A percentile compares a stretch with the other conserved stretches of the same genome.
phyloP scores from a whole-genome alignment of 1,140 invertebrate genomes.

The Drosophila lini region DNA sequence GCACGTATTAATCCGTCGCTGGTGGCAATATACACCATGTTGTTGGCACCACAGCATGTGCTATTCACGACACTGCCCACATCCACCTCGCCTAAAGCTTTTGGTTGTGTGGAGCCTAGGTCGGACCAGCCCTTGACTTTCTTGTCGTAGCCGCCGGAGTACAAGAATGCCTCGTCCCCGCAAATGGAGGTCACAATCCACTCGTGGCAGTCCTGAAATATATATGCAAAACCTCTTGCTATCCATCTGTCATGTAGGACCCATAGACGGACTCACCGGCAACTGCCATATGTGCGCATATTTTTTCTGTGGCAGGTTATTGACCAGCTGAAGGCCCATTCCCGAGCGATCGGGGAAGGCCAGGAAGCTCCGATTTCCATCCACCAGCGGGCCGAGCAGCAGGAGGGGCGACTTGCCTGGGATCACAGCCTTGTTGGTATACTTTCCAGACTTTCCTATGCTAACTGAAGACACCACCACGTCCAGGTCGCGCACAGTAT shows the following conservation, averaged over 20 bases:
- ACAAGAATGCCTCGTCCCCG: slow-evolving; percentile 62
- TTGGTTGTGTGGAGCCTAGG: slow-evolving; percentile 49
- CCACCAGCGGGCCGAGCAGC: slow-evolving; percentile 63
- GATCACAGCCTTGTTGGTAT: slow-evolving; percentile 74
- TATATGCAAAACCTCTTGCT: neutral
- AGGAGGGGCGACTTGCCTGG: slow-evolving; percentile 74
- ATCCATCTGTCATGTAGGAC: neutral
- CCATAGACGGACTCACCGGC: slow-evolving; percentile 44
- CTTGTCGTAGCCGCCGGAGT: slow-evolving; percentile 79
- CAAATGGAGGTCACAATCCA: slow-evolving; percentile 79
- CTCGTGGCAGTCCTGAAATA: slow-evolving; percentile 71
- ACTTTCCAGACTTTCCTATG: slow-evolving; percentile 74
- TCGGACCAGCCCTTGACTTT: slow-evolving; percentile 79
- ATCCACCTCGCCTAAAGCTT: slow-evolving; percentile 64
- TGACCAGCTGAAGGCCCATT: slow-evolving; percentile 70
- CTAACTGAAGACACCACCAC: slow-evolving; percentile 69
- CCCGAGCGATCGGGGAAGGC: slow-evolving; percentile 78
- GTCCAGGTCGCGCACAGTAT: slow-evolving; percentile 78
- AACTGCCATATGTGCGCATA: slow-evolving; percentile 63
- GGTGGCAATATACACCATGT: slow-evolving; percentile 68
- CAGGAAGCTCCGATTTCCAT: slow-evolving; percentile 58
- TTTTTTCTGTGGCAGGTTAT: slow-evolving; percentile 61
- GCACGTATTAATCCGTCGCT: slow-evolving; percentile 68
- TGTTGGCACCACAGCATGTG: slow-evolving; percentile 65
- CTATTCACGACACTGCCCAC: slow-evolving; percentile 71